Evolutionary conservation across 2,888 invertebrate species (phyloP), one percentile per base, ranked within the genome.

Genomic region (Aproaerema taeniolella): DNA sequence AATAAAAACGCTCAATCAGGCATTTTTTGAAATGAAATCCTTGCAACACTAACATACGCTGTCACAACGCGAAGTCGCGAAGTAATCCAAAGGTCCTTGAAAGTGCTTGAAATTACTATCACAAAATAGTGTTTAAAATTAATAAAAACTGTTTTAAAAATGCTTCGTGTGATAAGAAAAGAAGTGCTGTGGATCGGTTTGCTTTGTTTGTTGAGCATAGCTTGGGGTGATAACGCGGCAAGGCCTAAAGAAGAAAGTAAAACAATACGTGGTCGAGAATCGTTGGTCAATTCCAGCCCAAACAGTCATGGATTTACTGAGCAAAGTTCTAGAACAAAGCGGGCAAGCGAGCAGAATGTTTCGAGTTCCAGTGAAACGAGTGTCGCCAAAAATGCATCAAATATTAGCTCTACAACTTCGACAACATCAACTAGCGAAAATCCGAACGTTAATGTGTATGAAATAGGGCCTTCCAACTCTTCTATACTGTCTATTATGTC

Each of bases 381-480:
- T 49, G 41, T 61, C 34, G 26, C 48, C n/a, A 55, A 40, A 44
- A 61, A 59, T 42, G 50, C 43, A 35, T 42, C 44, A 25, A 61
- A 59, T 42, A 52, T 54, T 25, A 52, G 58, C 20, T 33, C 50
- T 26, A 34, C 44, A n/a, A 42, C 43, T 24, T 31, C 41, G 10
- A 34, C 36, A 8, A 67, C 60, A 47, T 66, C 67, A 2, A 66
- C 80, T 11, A 70, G 73, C 14, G 82, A 82, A 49, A 66, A 57
- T 46, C 44, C 67, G 4, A 73, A 68, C 45, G 47, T 60, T 35
- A 31, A 17, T 14, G 57, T 68, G 25, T 76, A 77, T 50, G 82
- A 82, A 46, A 60, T 73, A 38, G 77, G 71, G 10, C 69, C 75
- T 36, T 73, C 74, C 2, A 70, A 72, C 44, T 63, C 67, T 28